A percentile compares a stretch with the other conserved stretches of the same genome.
These are phyloP conservation scores for Leptinotarsa haldemani DNA, from an alignment of 2,888 invertebrate species.

Conservation along the genomic window DNA sequence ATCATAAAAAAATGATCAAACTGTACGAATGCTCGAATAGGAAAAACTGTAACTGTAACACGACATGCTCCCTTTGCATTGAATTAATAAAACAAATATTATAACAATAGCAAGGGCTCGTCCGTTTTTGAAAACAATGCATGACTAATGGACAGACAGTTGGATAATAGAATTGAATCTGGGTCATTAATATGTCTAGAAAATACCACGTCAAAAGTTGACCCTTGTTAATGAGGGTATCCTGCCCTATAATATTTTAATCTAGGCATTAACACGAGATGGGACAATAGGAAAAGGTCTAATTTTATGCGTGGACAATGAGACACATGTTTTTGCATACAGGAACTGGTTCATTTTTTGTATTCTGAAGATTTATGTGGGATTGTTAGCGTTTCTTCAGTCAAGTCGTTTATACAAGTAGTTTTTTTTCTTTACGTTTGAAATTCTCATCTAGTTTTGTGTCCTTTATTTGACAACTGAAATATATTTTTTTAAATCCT, in stretches of 20 bases:
- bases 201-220: constrained; percentile 59
- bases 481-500: background rate
- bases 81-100: constrained; percentile 52
- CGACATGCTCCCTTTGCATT: constrained; percentile 40
- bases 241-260: constrained; percentile 57
- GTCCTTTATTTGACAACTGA: background rate
- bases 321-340: constrained; percentile 46
- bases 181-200: constrained; percentile 57
- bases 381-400: constrained; percentile 16
- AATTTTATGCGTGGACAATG: constrained; percentile 50
- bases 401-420: background rate
- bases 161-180: constrained; percentile 53
- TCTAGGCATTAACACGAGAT: constrained; percentile 46
- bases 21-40: background rate
- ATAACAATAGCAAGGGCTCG: constrained; percentile 47
- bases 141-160: constrained; percentile 65
- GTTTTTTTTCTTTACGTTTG: too few species aligned
- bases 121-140: constrained; percentile 59
- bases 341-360: constrained; percentile 50
- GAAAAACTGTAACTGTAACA: constrained; percentile 12
- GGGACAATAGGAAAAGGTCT: constrained; percentile 50
- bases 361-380: constrained; percentile 29
- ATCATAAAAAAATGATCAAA: too few species aligned
- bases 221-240: constrained; percentile 63
- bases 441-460: too few species aligned